phyloP scores from a whole-genome alignment of 53 echinoderm and acorn worm species.

The Hippasteria phrygiana region DNA sequence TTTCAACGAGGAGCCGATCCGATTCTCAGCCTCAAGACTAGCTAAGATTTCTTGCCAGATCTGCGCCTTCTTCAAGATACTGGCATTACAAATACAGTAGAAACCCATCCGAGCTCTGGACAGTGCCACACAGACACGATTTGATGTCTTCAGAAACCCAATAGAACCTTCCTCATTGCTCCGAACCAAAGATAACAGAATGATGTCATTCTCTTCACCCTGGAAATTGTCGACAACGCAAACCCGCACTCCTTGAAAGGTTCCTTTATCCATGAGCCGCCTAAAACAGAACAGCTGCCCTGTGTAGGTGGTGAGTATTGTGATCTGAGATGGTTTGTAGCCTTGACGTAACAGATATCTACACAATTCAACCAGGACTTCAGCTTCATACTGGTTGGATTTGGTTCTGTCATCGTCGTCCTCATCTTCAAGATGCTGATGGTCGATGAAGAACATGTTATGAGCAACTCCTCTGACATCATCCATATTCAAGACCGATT shows the following conservation, averaged over 20 bases:
- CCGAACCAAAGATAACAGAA: conserved; percentile 83
- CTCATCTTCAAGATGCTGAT: conserved; percentile 60
- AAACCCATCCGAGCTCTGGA: conserved; percentile 86
- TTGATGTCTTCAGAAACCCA: conserved; percentile 77
- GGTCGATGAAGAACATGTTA: conserved; percentile 82
- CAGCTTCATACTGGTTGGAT: conserved; percentile 86
- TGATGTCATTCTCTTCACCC: conserved; percentile 93
- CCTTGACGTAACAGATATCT: conserved; percentile 86
- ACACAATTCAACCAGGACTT: conserved; percentile 73
- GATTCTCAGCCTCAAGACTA: conserved; percentile 28
- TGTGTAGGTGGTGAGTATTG: conserved; percentile 87
- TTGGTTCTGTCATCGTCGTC: conserved; percentile 78
- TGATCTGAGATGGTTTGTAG: conserved; percentile 71
- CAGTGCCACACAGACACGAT: conserved; percentile 82
- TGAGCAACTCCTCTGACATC: conserved; percentile 61
- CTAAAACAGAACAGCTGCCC: conserved; percentile 78
- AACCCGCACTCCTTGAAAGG: conserved; percentile 74
- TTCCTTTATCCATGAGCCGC: conserved; percentile 51
- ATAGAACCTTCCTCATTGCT: conserved; percentile 78
- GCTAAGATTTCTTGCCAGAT: conserved; percentile 75
- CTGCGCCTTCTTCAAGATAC: conserved; percentile 54
- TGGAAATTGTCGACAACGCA: conserved; percentile 85
- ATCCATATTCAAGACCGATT: conserved; percentile 59
- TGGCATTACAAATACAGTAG: conserved; percentile 82
- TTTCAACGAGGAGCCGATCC: conserved; percentile 48